Percentiles rank a stretch among this genome's conserved stretches.
Evolutionary conservation across 2,888 invertebrate species (phyloP).

Genomic region (Xylocampa areola): DNA sequence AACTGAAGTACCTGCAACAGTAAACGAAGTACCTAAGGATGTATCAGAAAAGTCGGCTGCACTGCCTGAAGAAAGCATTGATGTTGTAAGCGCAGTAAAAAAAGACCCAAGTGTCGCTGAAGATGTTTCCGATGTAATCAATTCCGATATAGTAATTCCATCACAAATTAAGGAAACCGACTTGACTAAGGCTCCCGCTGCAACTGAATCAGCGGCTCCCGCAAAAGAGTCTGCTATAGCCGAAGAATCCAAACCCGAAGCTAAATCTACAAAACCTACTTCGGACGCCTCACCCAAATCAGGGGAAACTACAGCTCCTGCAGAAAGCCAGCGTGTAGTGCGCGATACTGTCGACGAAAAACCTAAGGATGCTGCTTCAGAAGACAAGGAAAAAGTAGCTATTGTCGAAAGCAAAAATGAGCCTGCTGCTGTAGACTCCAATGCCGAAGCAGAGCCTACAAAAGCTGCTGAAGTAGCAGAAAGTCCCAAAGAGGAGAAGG

Average conservation of each 20-base stretch:
- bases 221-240: constrained; percentile 51
- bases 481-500: constrained; percentile 51
- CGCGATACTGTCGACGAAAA: constrained; percentile 75
- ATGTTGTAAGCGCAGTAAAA: constrained; percentile 76
- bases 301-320: constrained; percentile 39
- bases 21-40: constrained; percentile 71
- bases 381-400: not conserved
- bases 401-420: constrained; percentile 14
- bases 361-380: constrained; percentile 36
- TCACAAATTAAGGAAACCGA: constrained; percentile 78
- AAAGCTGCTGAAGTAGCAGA: constrained; percentile 49
- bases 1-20: constrained; percentile 70
- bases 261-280: constrained; percentile 51
- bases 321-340: constrained; percentile 75
- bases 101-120: constrained; percentile 77
- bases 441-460: constrained; percentile 32
- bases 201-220: constrained; percentile 67
- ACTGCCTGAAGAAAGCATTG: constrained; percentile 69
- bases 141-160: constrained; percentile 71
- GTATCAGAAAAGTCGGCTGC: constrained; percentile 68
- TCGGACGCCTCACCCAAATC: constrained; percentile 39
- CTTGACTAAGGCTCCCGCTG: constrained; percentile 71
- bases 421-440: constrained; percentile 12
- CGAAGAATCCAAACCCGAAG: constrained; percentile 50
- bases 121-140: constrained; percentile 75